Evolutionary conservation across 1,140 invertebrate genomes (phyloP), one percentile per base, ranked within the genome.

Genomic region (Andrena cerasifolii): DNA sequence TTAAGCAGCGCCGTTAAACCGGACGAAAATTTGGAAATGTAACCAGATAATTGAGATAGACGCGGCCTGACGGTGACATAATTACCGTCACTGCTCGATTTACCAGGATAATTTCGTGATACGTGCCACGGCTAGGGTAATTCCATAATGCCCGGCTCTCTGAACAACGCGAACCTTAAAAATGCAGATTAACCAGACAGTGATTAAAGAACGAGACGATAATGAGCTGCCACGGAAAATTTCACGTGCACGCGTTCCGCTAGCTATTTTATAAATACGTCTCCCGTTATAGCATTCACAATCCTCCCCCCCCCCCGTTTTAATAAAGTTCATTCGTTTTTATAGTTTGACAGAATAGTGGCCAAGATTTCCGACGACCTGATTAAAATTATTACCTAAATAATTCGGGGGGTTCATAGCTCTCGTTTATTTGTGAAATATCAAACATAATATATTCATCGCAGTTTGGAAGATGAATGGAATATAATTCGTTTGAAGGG

Each of bases 81-180:
- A 86, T 86, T 86, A 86, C 83, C 76, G 83, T 86, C 83, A 79
- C 72, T 79, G 66, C 75, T 59, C 83, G 75, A 86, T 86, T 86
- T 86, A 76, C 75, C 84, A 67, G 80, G 74, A 85, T 85, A 85
- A 85, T 85, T 85, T 85, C 79, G 58, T 85, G 83, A 86, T 85
- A 85, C 84, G 84, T 86, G 80, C 65, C 53, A 73, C 33, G 58
- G 53, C 79, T 58, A 33, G 26, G 53, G 53, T 86, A 86, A 85
- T 86, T 85, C 74, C 72, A 85, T 86, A 85, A 86, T 86, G 63
- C 56, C 75, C 51, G 36, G 45, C 63, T 68, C 53, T 75, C 75
- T 54, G 79, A 58, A 43, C 56, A 24, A 45, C 54, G 62, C 62
- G 70, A 84, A 77, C 54, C 72, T 74, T 65, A 85, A 85, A 85